These are phyloP conservation scores for Pseudoips prasinana DNA, from an alignment of 2,888 invertebrate genomes.

Conservation along the genomic window DNA sequence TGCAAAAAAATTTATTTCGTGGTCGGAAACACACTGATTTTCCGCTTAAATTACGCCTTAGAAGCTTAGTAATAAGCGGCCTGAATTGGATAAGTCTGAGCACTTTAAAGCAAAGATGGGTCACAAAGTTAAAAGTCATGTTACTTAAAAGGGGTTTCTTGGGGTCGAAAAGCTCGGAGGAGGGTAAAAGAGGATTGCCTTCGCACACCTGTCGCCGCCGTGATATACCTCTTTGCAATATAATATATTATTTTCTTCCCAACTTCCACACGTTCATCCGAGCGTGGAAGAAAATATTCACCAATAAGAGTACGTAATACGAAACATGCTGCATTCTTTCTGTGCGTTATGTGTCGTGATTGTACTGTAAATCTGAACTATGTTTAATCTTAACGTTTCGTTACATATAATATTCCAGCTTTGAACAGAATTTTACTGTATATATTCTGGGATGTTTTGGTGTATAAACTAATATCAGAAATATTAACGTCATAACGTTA, in stretches of 20 bases:
- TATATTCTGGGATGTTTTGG: too few species aligned
- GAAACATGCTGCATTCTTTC: constrained; percentile 15
- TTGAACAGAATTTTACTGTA: too few species aligned
- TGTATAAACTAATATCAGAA: too few species aligned
- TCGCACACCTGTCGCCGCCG: constrained; percentile 65
- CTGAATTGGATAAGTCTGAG: constrained; percentile 63
- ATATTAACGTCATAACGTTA: too few species aligned
- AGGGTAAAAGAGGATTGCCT: constrained; percentile 70
- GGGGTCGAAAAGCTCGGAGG: constrained; percentile 66
- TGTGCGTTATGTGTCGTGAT: background rate
- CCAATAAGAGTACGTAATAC: constrained; percentile 20
- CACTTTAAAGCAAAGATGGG: constrained; percentile 76
- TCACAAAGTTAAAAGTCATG: constrained; percentile 81
- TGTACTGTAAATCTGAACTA: constrained; percentile 4
- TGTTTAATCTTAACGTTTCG: constrained; percentile 1
- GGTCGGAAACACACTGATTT: constrained; percentile 37
- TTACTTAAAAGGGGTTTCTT: constrained; percentile 77
- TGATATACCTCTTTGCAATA: constrained; percentile 50
- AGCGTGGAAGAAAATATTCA: constrained; percentile 22
- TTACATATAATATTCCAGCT: too few species aligned
- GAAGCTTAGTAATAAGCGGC: constrained; percentile 46
- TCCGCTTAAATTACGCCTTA: constrained; percentile 36
- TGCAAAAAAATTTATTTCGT: too few species aligned
- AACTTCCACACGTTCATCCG: constrained; percentile 25
- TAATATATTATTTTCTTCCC: constrained; percentile 44